Evolutionary conservation across 2,888 invertebrate species (phyloP), one percentile per base, ranked within the genome.

Genomic region (Pterobdella sp.): DNA sequence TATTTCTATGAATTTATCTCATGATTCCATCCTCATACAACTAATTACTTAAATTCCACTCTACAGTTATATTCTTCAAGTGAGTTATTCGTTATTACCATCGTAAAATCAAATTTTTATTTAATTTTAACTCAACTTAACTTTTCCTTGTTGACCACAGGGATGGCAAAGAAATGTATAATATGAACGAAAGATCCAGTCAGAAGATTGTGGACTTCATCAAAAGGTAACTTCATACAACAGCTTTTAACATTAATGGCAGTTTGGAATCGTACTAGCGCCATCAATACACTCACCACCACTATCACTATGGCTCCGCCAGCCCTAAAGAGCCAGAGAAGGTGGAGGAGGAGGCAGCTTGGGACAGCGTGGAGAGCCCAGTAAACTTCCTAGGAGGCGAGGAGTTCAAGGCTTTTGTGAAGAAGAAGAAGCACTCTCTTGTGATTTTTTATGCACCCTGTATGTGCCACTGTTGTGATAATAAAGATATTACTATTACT

Each of bases 361-460:
- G 93, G 93, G 81, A 81, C 26, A 91, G 91, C 74, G 89, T 90
- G 77, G 87, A 88, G 78, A 88, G 88, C 1, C 87, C 90, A 78
- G 91, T 94, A 66, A 86, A 90, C 64, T 92, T 93, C 85, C 87
- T 93, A 71, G 87, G 87, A 78, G 88, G 89, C 64, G 87, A 89
- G 74, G 88, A 85, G 74, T 93, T 92, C 84, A 89, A 89, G 79
- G 82, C 87, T 66, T 87, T 89, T 69, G 85, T 93, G 63, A 90
- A 91, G 82, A 91, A 91, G 83, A 90, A 92, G 84, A 92, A 92
- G 80, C 92, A 93, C 84, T 90, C 90, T 1, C 81, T 94, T 69
- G 89, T 93, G 74, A 92, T 93, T 89, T 94, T 93, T 84, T 93
- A 93, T 83, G 93, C 93, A 0, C 93, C 93, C 18, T 94, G 93